Base-by-base conservation (phyloP, 2,797 vertebrate species). In the Vipera ursinii region DNA sequence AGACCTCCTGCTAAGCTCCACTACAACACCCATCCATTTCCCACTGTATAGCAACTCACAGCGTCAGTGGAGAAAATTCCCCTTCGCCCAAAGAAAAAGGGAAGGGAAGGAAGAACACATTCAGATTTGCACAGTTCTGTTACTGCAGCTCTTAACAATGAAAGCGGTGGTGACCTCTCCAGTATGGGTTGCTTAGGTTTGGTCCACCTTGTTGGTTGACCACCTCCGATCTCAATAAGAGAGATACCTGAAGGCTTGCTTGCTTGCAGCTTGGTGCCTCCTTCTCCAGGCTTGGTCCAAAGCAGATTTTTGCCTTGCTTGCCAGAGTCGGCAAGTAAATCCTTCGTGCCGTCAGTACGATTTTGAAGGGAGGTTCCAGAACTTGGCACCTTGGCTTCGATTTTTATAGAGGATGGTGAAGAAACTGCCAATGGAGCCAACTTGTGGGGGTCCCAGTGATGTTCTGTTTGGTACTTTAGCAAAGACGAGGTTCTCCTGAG, bases 401-500 rank as follows among this genome's bases (percentile, higher is more conserved):
- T 96, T 91, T 82, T 91, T 73, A 85, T 61, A 3, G 91, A 73
- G 85, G 95, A 0, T 86, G 91, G 1, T 53, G 28, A 0, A 63
- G 89, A 89, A 86, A 15, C 48, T 60, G 69, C 48, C 51, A n/a
- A 4, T 7, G 92, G 55, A 14, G 89, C 53, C 53, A 51, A 13
- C 20, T 94, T 97, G 61, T 91, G 91, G 22, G 65, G 32, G 22
- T 96, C 93, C 1, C 92, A 94, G 87, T 5, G 89, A 57, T 93
- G 98, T 92, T 98, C 98, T 0, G 90, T 96, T 91, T 97, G 97
- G 82, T 97, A 98, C 93, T 97, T 98, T 13, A 97, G 96, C 85
- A 98, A 97, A 90, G 97, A 97, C 0, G 98, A 96, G 0, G 97
- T 98, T 96, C 97, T 98, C 95, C 98, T 98, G 94, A 99, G 96